Conservation (phyloP, 2,797 vertebrate genomes). For the Melanotaenia maccullochi region DNA sequence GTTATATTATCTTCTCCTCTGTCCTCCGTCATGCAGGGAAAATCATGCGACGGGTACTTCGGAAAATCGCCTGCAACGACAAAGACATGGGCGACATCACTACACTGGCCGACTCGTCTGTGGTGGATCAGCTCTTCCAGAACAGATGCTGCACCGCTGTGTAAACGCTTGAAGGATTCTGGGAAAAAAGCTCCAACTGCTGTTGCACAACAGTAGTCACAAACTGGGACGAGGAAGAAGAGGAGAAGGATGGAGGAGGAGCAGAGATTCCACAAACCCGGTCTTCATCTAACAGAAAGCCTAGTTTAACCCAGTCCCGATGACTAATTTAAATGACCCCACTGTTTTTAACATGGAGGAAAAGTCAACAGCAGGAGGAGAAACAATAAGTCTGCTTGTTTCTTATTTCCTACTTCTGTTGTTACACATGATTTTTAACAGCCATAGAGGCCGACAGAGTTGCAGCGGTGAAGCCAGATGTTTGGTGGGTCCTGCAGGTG, state of each 20-base stretch:
- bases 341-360: background rate
- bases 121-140: slow-evolving; percentile 91
- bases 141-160: slow-evolving; percentile 82
- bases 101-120: slow-evolving; percentile 90
- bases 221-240: background rate
- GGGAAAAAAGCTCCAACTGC: slow-evolving; percentile 8
- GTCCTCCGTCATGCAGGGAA: slow-evolving; percentile 85
- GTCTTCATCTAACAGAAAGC: slow-evolving; percentile 38
- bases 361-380: slow-evolving; percentile 13
- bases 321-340: slow-evolving; percentile 3
- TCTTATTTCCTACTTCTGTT: background rate
- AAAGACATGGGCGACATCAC: slow-evolving; percentile 91
- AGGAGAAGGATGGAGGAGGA: background rate
- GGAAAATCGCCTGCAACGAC: slow-evolving; percentile 93
- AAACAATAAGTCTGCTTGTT: background rate
- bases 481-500: background rate
- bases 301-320: slow-evolving; percentile 33
- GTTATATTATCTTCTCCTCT: no score
- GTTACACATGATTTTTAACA: background rate
- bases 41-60: slow-evolving; percentile 94
- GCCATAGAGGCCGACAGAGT: background rate
- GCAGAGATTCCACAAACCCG: slow-evolving; percentile 4
- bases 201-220: slow-evolving; percentile 9
- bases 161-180: slow-evolving; percentile 46
- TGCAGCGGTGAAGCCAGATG: no score